Base-by-base conservation (phyloP, 2,797 vertebrate genomes). In the Enteromius argenteus region DNA sequence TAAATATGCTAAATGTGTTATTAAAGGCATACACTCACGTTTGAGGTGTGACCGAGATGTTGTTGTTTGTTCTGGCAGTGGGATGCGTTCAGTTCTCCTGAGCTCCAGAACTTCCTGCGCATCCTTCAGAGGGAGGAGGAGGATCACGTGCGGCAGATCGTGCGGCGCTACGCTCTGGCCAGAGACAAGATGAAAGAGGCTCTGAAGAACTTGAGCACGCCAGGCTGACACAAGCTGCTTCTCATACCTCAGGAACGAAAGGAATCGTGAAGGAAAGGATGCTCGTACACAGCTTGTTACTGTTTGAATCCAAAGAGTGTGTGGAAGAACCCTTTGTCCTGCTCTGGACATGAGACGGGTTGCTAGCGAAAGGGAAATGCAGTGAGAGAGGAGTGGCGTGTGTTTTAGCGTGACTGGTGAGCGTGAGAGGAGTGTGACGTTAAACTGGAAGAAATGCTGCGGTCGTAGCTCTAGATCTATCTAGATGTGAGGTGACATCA, bases 121-220 rank as follows among this genome's bases (percentile, higher is more conserved):
- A 99, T 99, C 90, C 93, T 99, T 72, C 94, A 98, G 91, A 96
- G 97, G 2, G 98, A 99, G 89, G 98, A 99, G 88, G 97, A 98
- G 53, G 97, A 96, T 51, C 96, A 97, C 6, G 87, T 98, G 42
- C 96, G 96, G n/a, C 97, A 95, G 91, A 97, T 99, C 69, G 91
- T 96, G 76, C 96, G 93, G 80, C 97, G 97, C 85, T 98, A 99
- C 10, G 81, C 96, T 69, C 90, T 89, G 8, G 96, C 97, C n/a
- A 96, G 96, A 76, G 95, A 97, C 88, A 95, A 91, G 90, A 96
- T 98, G 92, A 96, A 95, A 81, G 95, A 97, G 68, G 96, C 95
- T 0, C 90, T 98, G 92, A 93, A 95, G 0, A 93, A 89, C 56
- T 94, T 89, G 39, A 95, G 92, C 0, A 95, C 94, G 0, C 95